Percentiles rank a stretch among this genome's conserved stretches.
phyloP scores from a whole-genome alignment of 1,140 invertebrate species.

The Vanessa atalanta region DNA sequence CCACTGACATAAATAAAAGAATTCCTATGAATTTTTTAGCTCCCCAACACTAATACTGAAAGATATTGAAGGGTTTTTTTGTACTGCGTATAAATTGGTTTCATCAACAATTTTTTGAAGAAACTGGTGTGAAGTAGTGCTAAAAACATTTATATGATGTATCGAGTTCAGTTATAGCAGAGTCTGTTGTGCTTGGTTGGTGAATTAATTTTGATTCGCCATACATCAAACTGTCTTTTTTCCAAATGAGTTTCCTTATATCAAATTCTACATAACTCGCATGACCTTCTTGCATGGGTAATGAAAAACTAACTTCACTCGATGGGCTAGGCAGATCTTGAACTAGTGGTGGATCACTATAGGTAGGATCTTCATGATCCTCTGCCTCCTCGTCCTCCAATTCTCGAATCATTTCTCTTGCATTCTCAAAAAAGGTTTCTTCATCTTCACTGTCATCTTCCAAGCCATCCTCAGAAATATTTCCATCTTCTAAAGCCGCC shows the following conservation, averaged over 20 bases:
- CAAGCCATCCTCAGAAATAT: conserved; percentile 51
- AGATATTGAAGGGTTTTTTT: conserved; percentile 38
- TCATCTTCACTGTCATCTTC: conserved; percentile 51
- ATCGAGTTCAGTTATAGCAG: conserved; percentile 47
- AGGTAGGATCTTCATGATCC: conserved; percentile 48
- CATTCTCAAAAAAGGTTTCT: conserved; percentile 43
- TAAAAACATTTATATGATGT: conserved; percentile 51
- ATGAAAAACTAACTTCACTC: conserved; percentile 46
- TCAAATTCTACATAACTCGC: conserved; percentile 45
- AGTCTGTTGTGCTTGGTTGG: conserved; percentile 41
- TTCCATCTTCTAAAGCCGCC: conserved; percentile 49
- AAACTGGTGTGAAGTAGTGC: conserved; percentile 47
- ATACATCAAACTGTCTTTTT: conserved; percentile 48
- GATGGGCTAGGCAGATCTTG: conserved; percentile 47
- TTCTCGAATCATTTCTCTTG: conserved; percentile 46
- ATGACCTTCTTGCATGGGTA: conserved; percentile 47
- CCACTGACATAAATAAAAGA: not conserved
- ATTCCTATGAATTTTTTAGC: not conserved
- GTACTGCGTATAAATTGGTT: conserved; percentile 42
- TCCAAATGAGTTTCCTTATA: conserved; percentile 53
- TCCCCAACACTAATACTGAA: not conserved
- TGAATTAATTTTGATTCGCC: conserved; percentile 45
- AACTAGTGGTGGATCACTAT: conserved; percentile 51
- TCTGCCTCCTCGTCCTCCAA: conserved; percentile 47
- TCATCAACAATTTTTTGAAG: conserved; percentile 49